These are phyloP conservation scores for Phalacrocorax brasilianus DNA, from an alignment of 2,113 vertebrate genomes.

Conservation along the genomic window DNA sequence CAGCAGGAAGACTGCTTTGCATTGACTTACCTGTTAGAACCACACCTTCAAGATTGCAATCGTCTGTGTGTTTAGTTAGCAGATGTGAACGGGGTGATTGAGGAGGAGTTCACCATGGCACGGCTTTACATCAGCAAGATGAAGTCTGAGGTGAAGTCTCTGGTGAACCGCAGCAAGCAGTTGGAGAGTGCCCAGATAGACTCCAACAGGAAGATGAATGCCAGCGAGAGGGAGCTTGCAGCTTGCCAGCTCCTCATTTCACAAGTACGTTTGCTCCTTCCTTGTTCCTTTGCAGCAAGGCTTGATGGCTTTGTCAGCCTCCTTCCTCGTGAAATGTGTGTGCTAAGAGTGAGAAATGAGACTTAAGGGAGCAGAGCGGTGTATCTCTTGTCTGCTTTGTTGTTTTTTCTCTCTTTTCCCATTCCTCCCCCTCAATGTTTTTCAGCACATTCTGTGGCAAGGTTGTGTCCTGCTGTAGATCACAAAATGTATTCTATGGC, in stretches of 20 bases:
- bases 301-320: background rate
- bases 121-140: conserved; percentile 93
- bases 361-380: background rate
- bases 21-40: background rate
- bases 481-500: background rate
- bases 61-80: conserved; percentile 71
- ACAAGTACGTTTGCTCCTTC: conserved; percentile 69
- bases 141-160: conserved; percentile 91
- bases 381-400: background rate
- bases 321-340: fast-evolving
- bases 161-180: conserved; percentile 90
- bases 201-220: conserved; percentile 88
- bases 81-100: conserved; percentile 85
- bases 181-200: conserved; percentile 87
- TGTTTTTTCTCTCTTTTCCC: background rate
- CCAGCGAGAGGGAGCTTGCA: conserved; percentile 87
- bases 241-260: conserved; percentile 91
- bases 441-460: background rate
- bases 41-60: background rate
- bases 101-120: conserved; percentile 92
- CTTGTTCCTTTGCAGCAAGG: background rate
- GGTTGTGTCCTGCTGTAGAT: background rate
- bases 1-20: background rate
- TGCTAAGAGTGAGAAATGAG: background rate
- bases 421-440: background rate